A percentile compares a stretch with the other conserved stretches of the same genome.
Conservation (phyloP, 2,797 vertebrate species). For the Odontamblyopus lacepedii region DNA sequence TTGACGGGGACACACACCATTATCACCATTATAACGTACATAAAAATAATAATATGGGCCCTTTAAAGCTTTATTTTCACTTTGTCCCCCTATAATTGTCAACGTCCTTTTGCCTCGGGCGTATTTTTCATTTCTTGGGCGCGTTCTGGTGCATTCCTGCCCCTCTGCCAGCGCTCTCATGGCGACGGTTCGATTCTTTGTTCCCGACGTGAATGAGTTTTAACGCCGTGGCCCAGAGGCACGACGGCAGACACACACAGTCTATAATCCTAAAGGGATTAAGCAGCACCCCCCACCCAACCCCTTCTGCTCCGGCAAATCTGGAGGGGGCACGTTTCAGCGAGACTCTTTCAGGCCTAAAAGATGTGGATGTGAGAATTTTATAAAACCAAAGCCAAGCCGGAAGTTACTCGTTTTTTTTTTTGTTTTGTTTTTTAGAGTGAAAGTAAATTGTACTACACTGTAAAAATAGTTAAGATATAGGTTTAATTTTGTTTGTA, state of each 20-base stretch:
- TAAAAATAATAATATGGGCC: no score
- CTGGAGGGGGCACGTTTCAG: slow-evolving; percentile 5
- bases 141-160: slow-evolving; percentile 27
- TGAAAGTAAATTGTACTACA: no score
- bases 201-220: slow-evolving; percentile 31
- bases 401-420: neutral
- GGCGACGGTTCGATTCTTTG: slow-evolving; percentile 35
- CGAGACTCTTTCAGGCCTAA: neutral
- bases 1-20: no score
- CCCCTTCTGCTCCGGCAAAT: neutral
- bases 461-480: no score
- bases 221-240: slow-evolving; percentile 6
- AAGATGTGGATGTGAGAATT: neutral
- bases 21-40: no score
- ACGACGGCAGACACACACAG: slow-evolving; percentile 12
- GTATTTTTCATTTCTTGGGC: slow-evolving; percentile 3
- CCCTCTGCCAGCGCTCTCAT: slow-evolving; percentile 27
- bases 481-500: no score
- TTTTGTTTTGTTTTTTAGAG: neutral
- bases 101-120: neutral
- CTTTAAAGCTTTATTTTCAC: neutral
- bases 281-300: slow-evolving; percentile 35
- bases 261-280: slow-evolving; percentile 75
- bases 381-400: neutral
- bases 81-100: neutral